Evolutionary conservation across 2,113 vertebrate species (phyloP), one percentile per base, ranked within the genome.

Genomic region (Philantomba maxwellii): DNA sequence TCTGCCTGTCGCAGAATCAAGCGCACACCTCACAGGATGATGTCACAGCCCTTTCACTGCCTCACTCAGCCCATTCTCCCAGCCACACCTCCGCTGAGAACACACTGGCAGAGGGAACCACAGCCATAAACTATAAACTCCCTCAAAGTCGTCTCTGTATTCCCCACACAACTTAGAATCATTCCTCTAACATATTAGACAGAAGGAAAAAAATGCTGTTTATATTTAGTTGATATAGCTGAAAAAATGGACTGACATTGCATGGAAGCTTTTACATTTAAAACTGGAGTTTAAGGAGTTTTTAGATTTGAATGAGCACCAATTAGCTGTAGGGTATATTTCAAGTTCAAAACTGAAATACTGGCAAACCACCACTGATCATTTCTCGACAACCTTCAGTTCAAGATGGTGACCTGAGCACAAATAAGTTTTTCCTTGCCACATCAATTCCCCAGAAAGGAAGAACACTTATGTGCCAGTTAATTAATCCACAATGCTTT

Each of bases 231-330:
- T 82, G 53, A 57, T n/a, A 57, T 0, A 75, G 62, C 30, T 45
- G 7, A 93, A 89, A 93, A 57, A 96, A 84, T 45, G 5, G 21
- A 60, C 10, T 51, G 33, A 36, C 45, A 73, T 64, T 28, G 36
- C 30, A 16, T 6, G 51, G 53, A 86, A 92, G 28, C 49, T n/a
- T 55, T n/a, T 45, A 93, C 47, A 90, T 87, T 82, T 36, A 33
- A 57, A 97, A 80, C n/a, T 43, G 26, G 64, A 89, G 26, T 60
- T 58, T 83, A 70, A 70, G 94, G 33, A 87, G 75, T 11, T 49
- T 60, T 49, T 43, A 53, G 4, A 90, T 87, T 57, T 80, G 36
- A 66, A 70, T 28, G 21, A 55, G 30, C 7, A 2, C 21, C 9
- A 19, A 62, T 16, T 58, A 43, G 23, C 25, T 78, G 21, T 1